Conservation (phyloP, 2,797 vertebrate species). For the Gymnoscopelus braueri region DNA sequence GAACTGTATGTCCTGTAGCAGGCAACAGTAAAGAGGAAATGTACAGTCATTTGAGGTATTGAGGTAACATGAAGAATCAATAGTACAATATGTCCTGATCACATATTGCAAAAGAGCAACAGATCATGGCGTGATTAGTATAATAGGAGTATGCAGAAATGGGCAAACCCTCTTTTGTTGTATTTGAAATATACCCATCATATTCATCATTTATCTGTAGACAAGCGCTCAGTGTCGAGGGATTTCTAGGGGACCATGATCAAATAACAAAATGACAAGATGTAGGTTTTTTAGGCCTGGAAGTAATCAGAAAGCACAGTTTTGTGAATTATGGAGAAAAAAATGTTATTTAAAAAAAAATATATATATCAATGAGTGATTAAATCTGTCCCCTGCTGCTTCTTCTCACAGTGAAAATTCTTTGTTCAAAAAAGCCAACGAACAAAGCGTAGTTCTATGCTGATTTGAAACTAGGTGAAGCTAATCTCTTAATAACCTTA, state of each 20-base stretch:
- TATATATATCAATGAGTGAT: constrained; percentile 40
- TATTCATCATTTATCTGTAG: too few relatives aligned
- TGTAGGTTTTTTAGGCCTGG: too few relatives aligned
- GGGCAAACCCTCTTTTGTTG: not conserved
- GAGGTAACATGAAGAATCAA: not conserved
- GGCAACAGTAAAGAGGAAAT: not conserved
- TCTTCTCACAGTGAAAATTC: constrained; percentile 43
- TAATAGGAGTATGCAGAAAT: not conserved
- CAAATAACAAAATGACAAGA: not conserved
- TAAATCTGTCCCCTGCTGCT: constrained; percentile 41
- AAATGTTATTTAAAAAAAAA: constrained; percentile 27
- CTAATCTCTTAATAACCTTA: constrained; percentile 84
- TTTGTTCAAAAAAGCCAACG: constrained; percentile 72
- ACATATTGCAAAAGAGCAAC: not conserved
- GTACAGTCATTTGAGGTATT: not conserved
- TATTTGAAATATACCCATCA: not conserved
- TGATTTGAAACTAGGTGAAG: constrained; percentile 75
- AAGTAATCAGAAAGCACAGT: too few relatives aligned
- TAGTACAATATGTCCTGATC: not conserved
- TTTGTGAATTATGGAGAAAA: constrained; percentile 33
- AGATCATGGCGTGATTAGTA: not conserved
- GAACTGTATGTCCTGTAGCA: not conserved
- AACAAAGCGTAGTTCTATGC: constrained; percentile 64
- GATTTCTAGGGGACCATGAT: not conserved
- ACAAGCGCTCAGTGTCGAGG: too few relatives aligned